Evolutionary conservation across 2,797 vertebrate species (phyloP), one percentile per base, ranked within the genome.

Genomic region (Acanthornis magna): DNA sequence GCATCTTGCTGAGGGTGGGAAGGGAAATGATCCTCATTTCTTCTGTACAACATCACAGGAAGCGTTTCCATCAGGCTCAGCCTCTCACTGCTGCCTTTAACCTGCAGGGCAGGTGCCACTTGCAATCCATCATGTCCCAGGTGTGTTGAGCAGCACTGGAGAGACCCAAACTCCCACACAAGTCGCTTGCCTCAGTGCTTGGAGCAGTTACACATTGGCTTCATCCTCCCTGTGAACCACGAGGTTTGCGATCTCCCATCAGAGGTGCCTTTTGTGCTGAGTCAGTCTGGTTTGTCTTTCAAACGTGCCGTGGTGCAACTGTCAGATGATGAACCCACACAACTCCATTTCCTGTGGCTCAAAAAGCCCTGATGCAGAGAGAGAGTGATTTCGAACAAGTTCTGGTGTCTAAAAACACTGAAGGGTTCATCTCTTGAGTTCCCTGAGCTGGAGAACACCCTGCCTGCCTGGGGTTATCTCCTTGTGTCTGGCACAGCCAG

Each of bases 111-210:
- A 32, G 63, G 61, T 27, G 19, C 63, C 26, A 0, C n/a, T 27
- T 16, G 29, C 20, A 6, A 3, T 8, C 6, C 6, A 0, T 3
- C 0, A 0, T 3, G 0, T 29, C 34, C 40, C 63, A 15, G 2
- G 3, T 8, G 57, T 29, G 2, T 6, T 45, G 72, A 71, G 78
- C 66, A 65, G 73, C 70, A 30, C 14, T 22, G 25, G 38, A 8
- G 78, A 1, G 14, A 34, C 45, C 9, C 50, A 10, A 30, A 4
- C 16, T 61, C 62, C 61, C 26, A 1, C 0, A 3, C 0, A 2
- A 26, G 34, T 6, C 0, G 0, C 26, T 65, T n/a, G n/a, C 6
- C 22, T 16, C 3, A 1, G 5, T 29, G 62, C 54, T 45, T 2
- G 3, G 17, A 32, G 70, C 51, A 14, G 43, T 15, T 8, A 22